phyloP scores from a whole-genome alignment of 2,113 vertebrate genomes.

The Gasterosteus aculeatus region DNA sequence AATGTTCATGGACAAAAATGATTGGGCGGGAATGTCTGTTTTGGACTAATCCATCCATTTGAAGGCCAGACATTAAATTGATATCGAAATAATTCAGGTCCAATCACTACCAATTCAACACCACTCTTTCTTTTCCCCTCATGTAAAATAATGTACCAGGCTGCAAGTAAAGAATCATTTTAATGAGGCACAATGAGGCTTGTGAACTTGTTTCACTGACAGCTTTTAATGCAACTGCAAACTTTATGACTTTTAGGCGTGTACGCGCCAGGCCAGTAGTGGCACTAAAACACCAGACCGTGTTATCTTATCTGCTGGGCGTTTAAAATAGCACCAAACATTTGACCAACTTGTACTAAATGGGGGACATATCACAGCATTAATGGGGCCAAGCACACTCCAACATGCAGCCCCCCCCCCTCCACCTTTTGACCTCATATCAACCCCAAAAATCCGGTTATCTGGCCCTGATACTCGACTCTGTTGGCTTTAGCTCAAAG shows the following conservation, averaged over 20 bases:
- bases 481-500: conserved; percentile 57
- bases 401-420: conserved; percentile 35
- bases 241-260: not conserved
- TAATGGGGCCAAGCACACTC: conserved; percentile 50
- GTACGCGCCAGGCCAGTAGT: not conserved
- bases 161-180: not conserved
- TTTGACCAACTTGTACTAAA: conserved; percentile 19
- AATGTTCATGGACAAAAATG: not conserved
- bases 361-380: conserved; percentile 20
- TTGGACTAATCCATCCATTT: not conserved
- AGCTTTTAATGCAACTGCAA: not conserved
- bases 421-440: conserved; percentile 47
- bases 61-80: not conserved
- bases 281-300: not conserved
- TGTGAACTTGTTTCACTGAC: not conserved
- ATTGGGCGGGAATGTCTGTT: not conserved
- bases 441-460: conserved; percentile 46
- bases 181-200: no score
- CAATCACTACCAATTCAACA: not conserved
- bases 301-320: not conserved
- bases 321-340: conserved; percentile 26
- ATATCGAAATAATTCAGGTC: not conserved
- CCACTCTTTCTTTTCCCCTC: not conserved
- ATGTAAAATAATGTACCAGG: not conserved
- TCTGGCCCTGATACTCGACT: conserved; percentile 29